phyloP scores from a whole-genome alignment of 2,113 vertebrate species.

The Argyrosomus japonicus region DNA sequence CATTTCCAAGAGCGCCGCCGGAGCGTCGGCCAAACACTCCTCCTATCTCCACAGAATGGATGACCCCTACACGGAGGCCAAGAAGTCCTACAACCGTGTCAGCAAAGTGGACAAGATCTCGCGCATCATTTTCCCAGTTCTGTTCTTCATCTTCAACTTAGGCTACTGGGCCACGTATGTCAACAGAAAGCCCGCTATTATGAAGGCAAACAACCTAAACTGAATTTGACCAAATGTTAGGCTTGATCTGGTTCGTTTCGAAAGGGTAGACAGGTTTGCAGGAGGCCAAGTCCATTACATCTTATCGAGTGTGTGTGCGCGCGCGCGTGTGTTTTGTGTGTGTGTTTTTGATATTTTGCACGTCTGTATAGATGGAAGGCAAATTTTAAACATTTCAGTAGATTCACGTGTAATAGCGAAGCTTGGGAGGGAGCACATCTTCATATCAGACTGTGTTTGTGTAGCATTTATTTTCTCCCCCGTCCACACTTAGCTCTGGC shows the following conservation, averaged over 20 bases:
- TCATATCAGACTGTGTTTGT: slow-evolving; percentile 62
- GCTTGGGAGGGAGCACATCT: slow-evolving; percentile 47
- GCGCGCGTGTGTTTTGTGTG: slow-evolving; percentile 36
- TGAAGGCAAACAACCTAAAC: slow-evolving; percentile 93
- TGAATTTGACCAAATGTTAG: slow-evolving; percentile 73
- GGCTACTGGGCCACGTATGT: slow-evolving; percentile 99
- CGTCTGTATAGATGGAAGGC: slow-evolving; percentile 74
- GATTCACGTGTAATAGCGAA: slow-evolving; percentile 51
- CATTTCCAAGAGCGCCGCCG: slow-evolving; percentile 92
- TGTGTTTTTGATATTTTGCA: slow-evolving; percentile 75
- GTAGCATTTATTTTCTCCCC: slow-evolving; percentile 44
- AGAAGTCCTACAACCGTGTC: slow-evolving; percentile 98
- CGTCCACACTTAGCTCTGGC: slow-evolving; percentile 63
- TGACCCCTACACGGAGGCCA: slow-evolving; percentile 91
- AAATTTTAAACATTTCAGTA: slow-evolving; percentile 56
- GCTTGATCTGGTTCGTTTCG: slow-evolving; percentile 50
- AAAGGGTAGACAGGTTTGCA: slow-evolving; percentile 53
- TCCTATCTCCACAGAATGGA: slow-evolving; percentile 84
- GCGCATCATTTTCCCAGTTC: slow-evolving; percentile 97
- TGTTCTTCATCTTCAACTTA: slow-evolving; percentile 99
- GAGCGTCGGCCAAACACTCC: slow-evolving; percentile 77
- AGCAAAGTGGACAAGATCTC: slow-evolving; percentile 99
- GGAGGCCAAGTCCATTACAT: slow-evolving; percentile 73
- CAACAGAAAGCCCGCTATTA: slow-evolving; percentile 95
- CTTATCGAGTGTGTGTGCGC: slow-evolving; percentile 50